Conservation (phyloP, 1,140 invertebrate species). For the Leptinotarsa undecemlineata region DNA sequence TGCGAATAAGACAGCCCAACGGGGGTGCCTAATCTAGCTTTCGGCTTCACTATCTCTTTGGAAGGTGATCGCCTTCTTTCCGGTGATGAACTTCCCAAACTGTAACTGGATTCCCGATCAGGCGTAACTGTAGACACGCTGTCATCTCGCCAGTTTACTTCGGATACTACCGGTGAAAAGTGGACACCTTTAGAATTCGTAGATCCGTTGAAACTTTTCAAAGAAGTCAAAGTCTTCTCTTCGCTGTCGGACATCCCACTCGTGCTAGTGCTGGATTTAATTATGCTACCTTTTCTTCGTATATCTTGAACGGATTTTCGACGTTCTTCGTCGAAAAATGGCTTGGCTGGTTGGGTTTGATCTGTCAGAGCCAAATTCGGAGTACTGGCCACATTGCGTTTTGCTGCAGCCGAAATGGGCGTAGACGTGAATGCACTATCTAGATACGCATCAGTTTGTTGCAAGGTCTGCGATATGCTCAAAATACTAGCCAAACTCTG, state of each 20-base stretch:
- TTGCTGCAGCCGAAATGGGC: slow-evolving; percentile 17
- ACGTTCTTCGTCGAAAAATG: slow-evolving; percentile 55
- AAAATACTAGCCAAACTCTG: slow-evolving; percentile 44
- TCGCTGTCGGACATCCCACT: slow-evolving; percentile 48
- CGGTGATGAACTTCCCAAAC: slow-evolving; percentile 38
- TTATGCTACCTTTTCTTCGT: slow-evolving; percentile 49
- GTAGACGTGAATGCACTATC: slow-evolving; percentile 20
- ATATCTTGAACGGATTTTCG: slow-evolving; percentile 61
- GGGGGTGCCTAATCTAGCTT: slow-evolving; percentile 17
- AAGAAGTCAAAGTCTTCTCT: slow-evolving; percentile 58
- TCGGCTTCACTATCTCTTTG: slow-evolving; percentile 27
- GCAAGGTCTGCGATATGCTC: slow-evolving; percentile 33
- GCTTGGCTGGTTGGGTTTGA: slow-evolving; percentile 48
- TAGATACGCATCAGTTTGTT: slow-evolving; percentile 17
- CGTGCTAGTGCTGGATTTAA: slow-evolving; percentile 47
- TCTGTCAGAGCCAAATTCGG: slow-evolving; percentile 63
- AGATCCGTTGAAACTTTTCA: slow-evolving; percentile 57
- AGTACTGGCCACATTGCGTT: slow-evolving; percentile 57
- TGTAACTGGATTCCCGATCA: slow-evolving; percentile 45
- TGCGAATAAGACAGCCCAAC: slow-evolving; percentile 36
- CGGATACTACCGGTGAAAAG: slow-evolving; percentile 72
- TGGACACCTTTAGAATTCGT: slow-evolving; percentile 62
- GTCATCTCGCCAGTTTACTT: slow-evolving; percentile 70
- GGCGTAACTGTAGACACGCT: slow-evolving; percentile 50
- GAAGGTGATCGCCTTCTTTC: slow-evolving; percentile 29